Evolutionary conservation across 1,140 invertebrate species (phyloP).

Genomic region (Venustaconcha ellipsiformis): DNA sequence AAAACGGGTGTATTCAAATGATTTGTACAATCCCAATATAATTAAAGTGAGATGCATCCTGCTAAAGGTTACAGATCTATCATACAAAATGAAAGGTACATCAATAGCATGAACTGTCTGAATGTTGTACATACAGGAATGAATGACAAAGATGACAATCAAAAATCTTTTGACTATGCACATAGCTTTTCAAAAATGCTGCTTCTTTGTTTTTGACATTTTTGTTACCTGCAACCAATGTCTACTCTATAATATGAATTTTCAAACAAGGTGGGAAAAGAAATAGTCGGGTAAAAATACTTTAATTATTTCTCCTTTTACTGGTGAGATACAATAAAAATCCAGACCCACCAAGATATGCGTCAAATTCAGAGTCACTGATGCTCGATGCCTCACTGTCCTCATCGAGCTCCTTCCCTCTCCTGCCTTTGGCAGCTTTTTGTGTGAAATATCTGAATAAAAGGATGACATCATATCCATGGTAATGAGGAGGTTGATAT

Average conservation of each 20-base stretch:
- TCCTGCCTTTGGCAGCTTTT: conserved; percentile 49
- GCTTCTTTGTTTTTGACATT: not conserved
- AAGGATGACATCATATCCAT: not conserved
- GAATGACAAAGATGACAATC: too few species aligned
- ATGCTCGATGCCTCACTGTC: conserved; percentile 84
- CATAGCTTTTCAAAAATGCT: not conserved
- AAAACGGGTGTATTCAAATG: too few species aligned
- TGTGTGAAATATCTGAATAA: conserved; percentile 59
- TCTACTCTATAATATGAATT: not conserved
- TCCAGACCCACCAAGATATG: conserved; percentile 60
- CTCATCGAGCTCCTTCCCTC: conserved; percentile 60
- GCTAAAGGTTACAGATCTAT: too few species aligned
- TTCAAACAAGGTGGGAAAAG: not conserved
- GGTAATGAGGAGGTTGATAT: not conserved
- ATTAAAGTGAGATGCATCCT: too few species aligned
- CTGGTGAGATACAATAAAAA: too few species aligned
- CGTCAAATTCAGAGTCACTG: conserved; percentile 87
- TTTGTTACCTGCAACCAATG: too few species aligned
- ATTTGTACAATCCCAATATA: too few species aligned
- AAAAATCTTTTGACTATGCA: not conserved
- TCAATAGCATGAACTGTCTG: too few species aligned
- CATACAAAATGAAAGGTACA: too few species aligned
- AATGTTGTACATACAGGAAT: too few species aligned
- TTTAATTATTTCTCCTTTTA: too few species aligned
- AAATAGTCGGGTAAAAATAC: conserved; percentile 7